Percentiles rank a stretch among this genome's conserved stretches.
Conservation (phyloP, 2,888 invertebrate genomes). For the Calliopum simillimum region DNA sequence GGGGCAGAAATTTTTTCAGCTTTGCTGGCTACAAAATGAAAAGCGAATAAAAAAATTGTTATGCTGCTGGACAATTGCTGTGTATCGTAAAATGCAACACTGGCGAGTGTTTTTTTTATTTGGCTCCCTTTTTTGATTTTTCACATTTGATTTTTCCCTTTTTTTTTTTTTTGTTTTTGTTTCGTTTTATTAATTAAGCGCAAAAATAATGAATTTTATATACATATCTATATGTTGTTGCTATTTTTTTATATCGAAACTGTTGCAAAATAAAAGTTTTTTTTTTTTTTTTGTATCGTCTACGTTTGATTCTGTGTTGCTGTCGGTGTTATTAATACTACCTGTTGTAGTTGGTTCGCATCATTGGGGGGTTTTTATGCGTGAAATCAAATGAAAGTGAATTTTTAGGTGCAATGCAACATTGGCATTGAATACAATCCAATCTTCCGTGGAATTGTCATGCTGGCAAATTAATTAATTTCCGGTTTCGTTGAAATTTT, state of each 20-base stretch:
- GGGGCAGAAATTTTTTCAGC: too few relatives aligned
- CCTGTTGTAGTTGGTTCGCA: conserved; percentile 26
- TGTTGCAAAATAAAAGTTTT: neutral
- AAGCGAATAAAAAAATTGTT: too few relatives aligned
- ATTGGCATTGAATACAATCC: neutral
- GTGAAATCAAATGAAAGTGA: conserved; percentile 50
- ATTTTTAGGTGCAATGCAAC: conserved; percentile 34
- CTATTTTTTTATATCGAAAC: conserved; percentile 38
- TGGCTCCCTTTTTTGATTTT: conserved; percentile 20
- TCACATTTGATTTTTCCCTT: conserved; percentile 27
- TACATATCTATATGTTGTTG: conserved; percentile 39
- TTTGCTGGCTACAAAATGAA: too few relatives aligned
- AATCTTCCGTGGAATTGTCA: neutral
- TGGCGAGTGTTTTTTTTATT: neutral
- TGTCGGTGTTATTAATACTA: conserved; percentile 34
- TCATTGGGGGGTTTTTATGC: neutral
- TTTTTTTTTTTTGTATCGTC: conserved; percentile 29
- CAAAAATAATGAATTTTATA: conserved; percentile 56
- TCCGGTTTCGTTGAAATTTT: neutral
- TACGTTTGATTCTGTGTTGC: conserved; percentile 7
- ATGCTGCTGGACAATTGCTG: too few relatives aligned
- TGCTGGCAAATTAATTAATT: conserved; percentile 12
- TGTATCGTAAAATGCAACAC: too few relatives aligned
- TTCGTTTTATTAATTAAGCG: conserved; percentile 61
- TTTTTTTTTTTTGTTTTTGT: conserved; percentile 31